Percentiles rank a stretch among this genome's conserved stretches.
These are phyloP conservation scores for Bos javanicus DNA, from an alignment of 2,113 vertebrate genomes.

Conservation along the genomic window DNA sequence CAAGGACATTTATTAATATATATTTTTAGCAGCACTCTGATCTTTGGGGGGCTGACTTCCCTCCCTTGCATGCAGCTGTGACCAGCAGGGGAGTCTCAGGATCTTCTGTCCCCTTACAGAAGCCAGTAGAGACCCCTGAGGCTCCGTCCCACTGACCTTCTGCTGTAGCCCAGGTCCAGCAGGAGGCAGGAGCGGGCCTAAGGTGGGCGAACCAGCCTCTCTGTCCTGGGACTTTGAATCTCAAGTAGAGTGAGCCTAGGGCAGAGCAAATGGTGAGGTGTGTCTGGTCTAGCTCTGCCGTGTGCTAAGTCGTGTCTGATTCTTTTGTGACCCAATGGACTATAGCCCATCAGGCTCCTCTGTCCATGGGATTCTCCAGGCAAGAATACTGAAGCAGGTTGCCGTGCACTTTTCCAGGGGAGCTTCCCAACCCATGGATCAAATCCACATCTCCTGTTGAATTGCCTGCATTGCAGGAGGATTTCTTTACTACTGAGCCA, in stretches of 20 bases:
- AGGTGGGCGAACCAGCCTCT: not conserved
- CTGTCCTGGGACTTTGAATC: not conserved
- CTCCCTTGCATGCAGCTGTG: not conserved
- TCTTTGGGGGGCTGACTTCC: not conserved
- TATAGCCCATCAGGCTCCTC: too few relatives aligned
- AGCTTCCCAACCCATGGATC: too few relatives aligned
- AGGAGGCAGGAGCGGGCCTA: not conserved
- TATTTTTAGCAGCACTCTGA: not conserved
- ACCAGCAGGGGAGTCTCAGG: too few relatives aligned
- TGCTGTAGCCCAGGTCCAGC: too few relatives aligned
- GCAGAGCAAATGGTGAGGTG: not conserved
- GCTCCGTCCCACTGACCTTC: accelerated
- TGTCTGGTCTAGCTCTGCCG: not conserved
- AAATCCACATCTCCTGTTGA: too few relatives aligned
- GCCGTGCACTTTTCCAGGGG: too few relatives aligned
- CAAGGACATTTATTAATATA: not conserved
- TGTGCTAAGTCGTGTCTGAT: too few relatives aligned
- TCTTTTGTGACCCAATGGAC: too few relatives aligned
- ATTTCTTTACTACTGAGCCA: too few relatives aligned
- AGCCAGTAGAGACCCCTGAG: not conserved
- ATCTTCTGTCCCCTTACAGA: accelerated
- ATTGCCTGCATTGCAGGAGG: too few relatives aligned
- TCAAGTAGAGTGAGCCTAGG: not conserved
- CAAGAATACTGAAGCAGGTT: too few relatives aligned
- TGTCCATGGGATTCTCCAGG: too few relatives aligned